Base-by-base conservation (phyloP, 2,113 vertebrate species). In the Sturnira hondurensis region DNA sequence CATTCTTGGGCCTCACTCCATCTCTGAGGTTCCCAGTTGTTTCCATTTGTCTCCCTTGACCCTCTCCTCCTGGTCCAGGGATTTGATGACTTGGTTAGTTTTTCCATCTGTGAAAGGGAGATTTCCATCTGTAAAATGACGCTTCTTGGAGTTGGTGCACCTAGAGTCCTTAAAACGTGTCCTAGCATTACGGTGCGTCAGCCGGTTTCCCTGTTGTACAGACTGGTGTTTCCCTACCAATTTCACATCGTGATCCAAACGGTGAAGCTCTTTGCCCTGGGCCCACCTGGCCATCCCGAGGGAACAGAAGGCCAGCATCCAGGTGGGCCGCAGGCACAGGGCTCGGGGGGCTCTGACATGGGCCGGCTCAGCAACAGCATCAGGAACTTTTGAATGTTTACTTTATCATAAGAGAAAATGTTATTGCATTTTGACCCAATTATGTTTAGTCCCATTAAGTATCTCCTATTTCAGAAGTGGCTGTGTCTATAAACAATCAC, bases 401-500 rank as follows among this genome's bases (percentile, higher is more conserved):
- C 33, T 26, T 83, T 33, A 47, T n/a, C 31, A 7, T 54, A 38
- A 58, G 80, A 86, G 89, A 84, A 52, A 80, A 31, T 54, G 33
- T 70, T 86, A 28, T 2, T 84, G 20, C 70, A 65, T 80, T 92
- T 85, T 61, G 68, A 43, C 86, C 82, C 41, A 45, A 17, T 89
- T 58, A 31, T 52, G 28, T 96, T 91, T 91, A 83, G 80, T 88
- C 36, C 50, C 70, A 11, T 38, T 70, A 73, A 67, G 14, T 67
- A 58, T 86, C 28, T 94, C 65, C 91, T 56, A 28, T 93, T 86
- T 96, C 28, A 58, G 38, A 96, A 97, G 47, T 73, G 47, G 33
- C 52, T 87, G 3, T 82, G 43, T 91, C 45, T 76, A 58, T 86
- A 67, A 86, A 89, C 16, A 58, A 58, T 38, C 54, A 13, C 63